phyloP scores from a whole-genome alignment of 2,888 invertebrate genomes.

The Dynastes tityus region DNA sequence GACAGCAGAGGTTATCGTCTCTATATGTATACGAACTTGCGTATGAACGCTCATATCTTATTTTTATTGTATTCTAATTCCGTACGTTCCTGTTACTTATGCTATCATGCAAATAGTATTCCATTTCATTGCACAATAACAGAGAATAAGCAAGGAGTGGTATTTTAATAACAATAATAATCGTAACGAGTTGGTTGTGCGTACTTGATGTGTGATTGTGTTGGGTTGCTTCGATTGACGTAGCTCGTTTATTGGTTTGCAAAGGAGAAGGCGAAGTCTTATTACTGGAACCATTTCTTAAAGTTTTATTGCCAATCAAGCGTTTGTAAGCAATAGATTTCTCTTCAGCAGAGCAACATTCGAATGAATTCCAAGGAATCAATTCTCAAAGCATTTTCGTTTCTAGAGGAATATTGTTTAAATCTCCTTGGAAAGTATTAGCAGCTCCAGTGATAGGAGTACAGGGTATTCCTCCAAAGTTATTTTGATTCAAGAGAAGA shows the following conservation, averaged over 20 bases:
- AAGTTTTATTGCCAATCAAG: background rate
- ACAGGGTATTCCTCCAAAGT: too few relatives aligned
- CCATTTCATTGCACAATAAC: background rate
- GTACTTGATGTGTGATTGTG: background rate
- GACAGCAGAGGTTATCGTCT: constrained; percentile 30
- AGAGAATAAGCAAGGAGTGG: background rate
- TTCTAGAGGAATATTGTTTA: too few relatives aligned
- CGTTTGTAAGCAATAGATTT: background rate
- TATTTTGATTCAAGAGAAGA: too few relatives aligned
- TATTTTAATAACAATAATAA: constrained; percentile 3
- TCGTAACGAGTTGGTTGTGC: background rate
- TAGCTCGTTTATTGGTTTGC: too few relatives aligned
- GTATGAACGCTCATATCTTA: too few relatives aligned
- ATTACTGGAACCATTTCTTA: background rate
- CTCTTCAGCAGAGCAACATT: too few relatives aligned
- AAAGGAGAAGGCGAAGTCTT: background rate
- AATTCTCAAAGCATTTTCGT: too few relatives aligned
- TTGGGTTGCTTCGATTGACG: too few relatives aligned
- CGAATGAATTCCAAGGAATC: too few relatives aligned
- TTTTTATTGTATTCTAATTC: constrained; percentile 6
- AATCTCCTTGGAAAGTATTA: too few relatives aligned
- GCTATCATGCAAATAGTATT: constrained; percentile 6
- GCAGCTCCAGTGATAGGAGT: too few relatives aligned
- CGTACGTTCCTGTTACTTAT: background rate
- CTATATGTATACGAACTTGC: background rate